These are phyloP conservation scores for Illadopsis cleaveri DNA, from an alignment of 2,113 vertebrate species.

Conservation along the genomic window DNA sequence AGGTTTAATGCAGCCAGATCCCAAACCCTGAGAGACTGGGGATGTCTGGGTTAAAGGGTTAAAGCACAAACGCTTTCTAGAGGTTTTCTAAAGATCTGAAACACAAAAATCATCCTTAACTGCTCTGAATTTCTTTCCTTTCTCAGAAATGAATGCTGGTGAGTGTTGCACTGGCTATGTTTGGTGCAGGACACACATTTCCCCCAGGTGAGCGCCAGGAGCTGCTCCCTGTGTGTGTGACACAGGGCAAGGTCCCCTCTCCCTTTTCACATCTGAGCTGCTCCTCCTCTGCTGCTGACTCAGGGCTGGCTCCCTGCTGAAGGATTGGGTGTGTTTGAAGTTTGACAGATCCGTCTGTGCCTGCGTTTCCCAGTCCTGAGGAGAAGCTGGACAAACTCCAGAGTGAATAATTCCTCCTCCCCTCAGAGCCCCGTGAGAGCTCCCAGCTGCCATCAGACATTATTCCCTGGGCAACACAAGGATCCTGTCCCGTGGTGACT, in stretches of 20 bases:
- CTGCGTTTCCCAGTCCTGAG: background rate
- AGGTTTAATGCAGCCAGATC: background rate
- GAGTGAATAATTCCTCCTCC: background rate
- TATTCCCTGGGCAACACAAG: background rate
- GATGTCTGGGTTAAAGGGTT: background rate
- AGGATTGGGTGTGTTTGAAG: background rate
- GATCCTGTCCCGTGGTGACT: background rate
- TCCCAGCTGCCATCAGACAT: background rate
- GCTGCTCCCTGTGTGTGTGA: background rate
- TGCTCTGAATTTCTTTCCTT: background rate
- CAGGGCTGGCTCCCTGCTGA: background rate
- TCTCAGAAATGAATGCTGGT: background rate
- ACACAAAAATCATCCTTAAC: background rate
- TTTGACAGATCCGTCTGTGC: background rate
- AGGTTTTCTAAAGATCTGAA: background rate
- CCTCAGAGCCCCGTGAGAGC: background rate
- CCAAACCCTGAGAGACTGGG: rapidly evolving
- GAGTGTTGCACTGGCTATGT: background rate
- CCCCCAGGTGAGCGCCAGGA: background rate
- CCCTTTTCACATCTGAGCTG: background rate
- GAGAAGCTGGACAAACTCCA: background rate
- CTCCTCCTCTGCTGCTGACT: background rate
- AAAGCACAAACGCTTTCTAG: background rate
- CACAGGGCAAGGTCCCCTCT: background rate
- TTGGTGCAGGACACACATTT: background rate